Evolutionary conservation across 2,888 invertebrate genomes (phyloP).

Genomic region (Eupithecia subfuscata): DNA sequence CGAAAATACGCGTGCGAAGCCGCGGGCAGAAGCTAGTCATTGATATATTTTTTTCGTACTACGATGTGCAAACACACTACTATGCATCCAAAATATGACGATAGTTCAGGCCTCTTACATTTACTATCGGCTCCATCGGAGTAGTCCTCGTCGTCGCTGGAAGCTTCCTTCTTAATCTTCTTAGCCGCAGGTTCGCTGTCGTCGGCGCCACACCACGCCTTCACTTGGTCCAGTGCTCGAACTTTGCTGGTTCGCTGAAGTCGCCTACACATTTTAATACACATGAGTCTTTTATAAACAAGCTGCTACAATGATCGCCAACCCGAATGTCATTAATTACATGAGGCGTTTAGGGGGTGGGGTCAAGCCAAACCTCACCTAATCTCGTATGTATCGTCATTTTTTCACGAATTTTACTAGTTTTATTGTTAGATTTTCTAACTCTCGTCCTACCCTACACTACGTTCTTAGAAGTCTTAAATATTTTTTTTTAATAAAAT

Average conservation of each 20-base stretch:
- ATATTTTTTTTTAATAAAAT: too few species aligned
- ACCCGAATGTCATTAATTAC: too few species aligned
- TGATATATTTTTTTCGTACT: background rate
- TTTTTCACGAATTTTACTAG: too few species aligned
- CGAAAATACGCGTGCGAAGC: too few species aligned
- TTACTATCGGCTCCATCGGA: conserved; percentile 71
- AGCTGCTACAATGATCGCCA: too few species aligned
- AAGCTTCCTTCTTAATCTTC: conserved; percentile 81
- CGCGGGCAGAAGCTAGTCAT: background rate
- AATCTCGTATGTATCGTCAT: too few species aligned
- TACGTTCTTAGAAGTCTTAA: too few species aligned
- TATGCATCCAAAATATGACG: conserved; percentile 1
- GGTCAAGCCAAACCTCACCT: too few species aligned
- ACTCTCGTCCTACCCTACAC: too few species aligned
- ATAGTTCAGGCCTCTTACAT: conserved; percentile 48
- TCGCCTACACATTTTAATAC: conserved; percentile 70
- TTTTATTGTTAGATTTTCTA: too few species aligned
- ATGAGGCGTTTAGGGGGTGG: too few species aligned
- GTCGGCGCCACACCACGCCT: conserved; percentile 90
- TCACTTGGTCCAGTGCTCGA: conserved; percentile 92
- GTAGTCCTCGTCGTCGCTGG: conserved; percentile 82
- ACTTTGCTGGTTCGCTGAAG: conserved; percentile 91
- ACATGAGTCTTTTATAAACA: too few species aligned
- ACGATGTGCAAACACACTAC: background rate
- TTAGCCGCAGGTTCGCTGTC: conserved; percentile 77